Base-by-base conservation (phyloP, 2,113 vertebrate species). In the Speoplatyrhinus poulsoni region DNA sequence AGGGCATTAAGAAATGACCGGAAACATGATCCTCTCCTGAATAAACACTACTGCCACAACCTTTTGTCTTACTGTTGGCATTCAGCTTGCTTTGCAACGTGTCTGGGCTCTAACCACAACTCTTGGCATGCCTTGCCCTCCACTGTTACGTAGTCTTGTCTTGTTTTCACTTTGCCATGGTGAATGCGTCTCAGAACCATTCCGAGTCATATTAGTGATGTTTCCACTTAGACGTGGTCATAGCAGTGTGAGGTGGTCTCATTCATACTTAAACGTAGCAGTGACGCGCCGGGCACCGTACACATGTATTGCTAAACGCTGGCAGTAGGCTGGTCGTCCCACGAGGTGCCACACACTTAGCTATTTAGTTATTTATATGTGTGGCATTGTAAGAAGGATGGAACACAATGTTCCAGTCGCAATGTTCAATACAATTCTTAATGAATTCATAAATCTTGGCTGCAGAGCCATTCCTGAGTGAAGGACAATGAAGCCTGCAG, bases 391-490 rank as follows among this genome's bases (percentile, higher is more conserved):
- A 67, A 73, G 63, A 83, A 84, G 77, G 88, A 58, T 32, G 56
- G 80, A 87, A 87, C 85, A 90, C 85, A 88, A 87, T 91, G 90
- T 92, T 90, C 85, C 79, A 72, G 66, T 81, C 67, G 82, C 85
- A 77, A 77, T 85, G 85, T 81, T 89, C 86, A 91, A 90, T 88
- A 82, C 82, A 89, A 91, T 89, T 88, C 82, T 86, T 91, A 93
- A 92, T 91, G 89, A 92, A 92, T 92, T 87, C 92, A 93, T 92
- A 88, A 92, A 92, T 90, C 85, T 88, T 90, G 88, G 88, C 90
- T 87, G 82, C 64, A 76, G 61, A 89, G 80, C 74, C 82, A 68
- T 81, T 80, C 83, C 87, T 88, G 85, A 86, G 64, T 78, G 83
- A 90, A 75, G 82, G 85, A 91, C 91, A 90, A 89, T 88, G 90